Evolutionary conservation across 37 sponge, comb jelly and placozoan species (phyloP).

Genomic region (Haliclona indistincta): DNA sequence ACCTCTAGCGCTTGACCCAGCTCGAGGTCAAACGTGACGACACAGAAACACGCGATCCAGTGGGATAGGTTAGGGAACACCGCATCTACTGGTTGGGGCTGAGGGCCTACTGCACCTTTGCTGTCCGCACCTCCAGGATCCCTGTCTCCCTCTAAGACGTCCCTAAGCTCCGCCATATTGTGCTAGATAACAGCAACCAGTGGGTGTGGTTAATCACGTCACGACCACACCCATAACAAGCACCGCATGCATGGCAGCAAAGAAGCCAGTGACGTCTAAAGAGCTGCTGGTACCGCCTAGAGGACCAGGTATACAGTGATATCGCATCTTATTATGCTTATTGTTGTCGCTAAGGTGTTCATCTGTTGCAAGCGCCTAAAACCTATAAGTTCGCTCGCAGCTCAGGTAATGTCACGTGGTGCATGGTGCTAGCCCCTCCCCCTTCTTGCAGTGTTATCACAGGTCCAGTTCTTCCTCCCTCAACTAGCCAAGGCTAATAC

Average conservation of each 20-base stretch:
- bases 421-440: neutral
- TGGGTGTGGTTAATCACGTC: too few species aligned
- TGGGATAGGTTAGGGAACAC: conserved; percentile 32
- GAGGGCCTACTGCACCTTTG: too few species aligned
- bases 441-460: conserved; percentile 16
- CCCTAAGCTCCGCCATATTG: too few species aligned
- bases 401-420: conserved; percentile 15
- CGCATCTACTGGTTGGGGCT: too few species aligned
- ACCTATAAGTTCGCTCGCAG: conserved; percentile 32
- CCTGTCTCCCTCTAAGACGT: too few species aligned
- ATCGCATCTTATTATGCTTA: neutral
- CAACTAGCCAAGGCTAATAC: conserved; percentile 40
- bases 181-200: too few species aligned
- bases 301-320: conserved; percentile 25
- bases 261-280: conserved; percentile 13
- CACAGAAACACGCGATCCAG: conserved; percentile 86
- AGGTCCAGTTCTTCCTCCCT: conserved; percentile 55
- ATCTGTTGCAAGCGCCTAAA: neutral
- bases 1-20: conserved; percentile 97
- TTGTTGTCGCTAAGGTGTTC: conserved; percentile 12
- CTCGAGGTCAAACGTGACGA: conserved; percentile 98
- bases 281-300: conserved; percentile 31
- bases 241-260: neutral
- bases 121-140: too few species aligned
- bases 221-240: neutral